Conservation (phyloP, 2,888 invertebrate genomes). For the Helobdella robusta region DNA sequence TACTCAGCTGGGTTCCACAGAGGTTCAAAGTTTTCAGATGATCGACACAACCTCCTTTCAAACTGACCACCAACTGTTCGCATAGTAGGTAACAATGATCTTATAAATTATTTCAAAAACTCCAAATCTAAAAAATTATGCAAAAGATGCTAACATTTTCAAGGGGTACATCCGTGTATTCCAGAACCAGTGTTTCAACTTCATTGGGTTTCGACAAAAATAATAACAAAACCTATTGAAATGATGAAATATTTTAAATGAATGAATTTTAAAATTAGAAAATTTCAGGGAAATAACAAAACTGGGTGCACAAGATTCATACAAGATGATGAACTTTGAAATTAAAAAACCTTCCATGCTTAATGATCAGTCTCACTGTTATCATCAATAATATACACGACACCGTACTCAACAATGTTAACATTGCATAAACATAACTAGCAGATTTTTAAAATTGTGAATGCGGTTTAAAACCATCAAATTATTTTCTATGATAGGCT, state of each 20-base stretch:
- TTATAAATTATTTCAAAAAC: background rate
- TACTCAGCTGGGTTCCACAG: background rate
- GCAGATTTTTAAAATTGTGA: background rate
- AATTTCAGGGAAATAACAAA: too few relatives aligned
- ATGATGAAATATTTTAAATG: background rate
- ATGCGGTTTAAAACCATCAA: background rate
- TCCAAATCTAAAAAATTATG: background rate
- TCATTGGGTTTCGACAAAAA: background rate
- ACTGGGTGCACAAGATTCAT: too few relatives aligned
- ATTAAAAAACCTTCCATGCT: too few relatives aligned
- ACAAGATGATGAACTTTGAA: too few relatives aligned
- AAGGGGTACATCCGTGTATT: background rate
- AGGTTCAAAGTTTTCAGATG: background rate
- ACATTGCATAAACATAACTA: background rate
- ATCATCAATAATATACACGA: too few relatives aligned
- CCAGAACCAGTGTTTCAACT: constrained; percentile 5
- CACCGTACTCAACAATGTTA: background rate
- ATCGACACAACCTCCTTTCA: background rate
- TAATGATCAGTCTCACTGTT: too few relatives aligned
- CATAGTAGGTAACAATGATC: background rate
- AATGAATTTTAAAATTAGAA: background rate
- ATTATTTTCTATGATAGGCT: background rate
- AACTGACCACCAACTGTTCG: background rate
- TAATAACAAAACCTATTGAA: background rate
- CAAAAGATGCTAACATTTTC: background rate